phyloP scores from a whole-genome alignment of 2,797 vertebrate species.

The Chelidonichthys spinosus region DNA sequence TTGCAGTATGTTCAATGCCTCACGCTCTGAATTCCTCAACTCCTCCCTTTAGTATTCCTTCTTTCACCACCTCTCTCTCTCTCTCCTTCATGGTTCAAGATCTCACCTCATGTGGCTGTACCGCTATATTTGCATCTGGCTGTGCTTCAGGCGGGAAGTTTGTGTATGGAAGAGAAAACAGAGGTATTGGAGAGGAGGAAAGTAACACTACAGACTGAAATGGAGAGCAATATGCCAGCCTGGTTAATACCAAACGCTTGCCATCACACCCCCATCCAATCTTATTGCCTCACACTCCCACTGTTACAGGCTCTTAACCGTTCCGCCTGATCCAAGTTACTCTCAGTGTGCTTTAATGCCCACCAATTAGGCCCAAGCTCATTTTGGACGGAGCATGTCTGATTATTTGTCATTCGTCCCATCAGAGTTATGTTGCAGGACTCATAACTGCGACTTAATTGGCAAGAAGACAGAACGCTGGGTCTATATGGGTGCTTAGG shows the following conservation, averaged over 20 bases:
- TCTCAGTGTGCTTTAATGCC: constrained; percentile 61
- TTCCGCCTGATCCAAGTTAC: constrained; percentile 61
- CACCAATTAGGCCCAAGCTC: constrained; percentile 72
- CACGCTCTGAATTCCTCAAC: constrained; percentile 54
- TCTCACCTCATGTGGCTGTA: constrained; percentile 25
- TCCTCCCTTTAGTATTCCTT: constrained; percentile 54
- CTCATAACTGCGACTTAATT: constrained; percentile 78
- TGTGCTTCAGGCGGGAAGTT: constrained; percentile 21
- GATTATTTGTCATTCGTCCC: constrained; percentile 78
- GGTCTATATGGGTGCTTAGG: constrained; percentile 73
- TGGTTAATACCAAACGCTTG: constrained; percentile 49
- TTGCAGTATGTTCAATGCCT: constrained; percentile 67
- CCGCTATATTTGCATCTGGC: constrained; percentile 35
- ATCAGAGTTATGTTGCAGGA: constrained; percentile 72
- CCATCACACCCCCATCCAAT: constrained; percentile 45
- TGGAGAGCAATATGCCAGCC: constrained; percentile 45
- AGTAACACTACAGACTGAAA: constrained; percentile 36
- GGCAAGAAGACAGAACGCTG: constrained; percentile 68
- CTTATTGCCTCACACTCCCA: constrained; percentile 49
- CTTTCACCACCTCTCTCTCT: constrained; percentile 27
- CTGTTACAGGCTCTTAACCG: constrained; percentile 56
- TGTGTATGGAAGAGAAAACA: constrained; percentile 17
- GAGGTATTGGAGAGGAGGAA: constrained; percentile 11
- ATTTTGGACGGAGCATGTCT: constrained; percentile 68
- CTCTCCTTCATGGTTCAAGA: constrained; percentile 33